Percentiles rank a stretch among this genome's conserved stretches.
These are phyloP conservation scores for Bettongia penicillata DNA, from an alignment of 2,113 vertebrate species.

Conservation along the genomic window DNA sequence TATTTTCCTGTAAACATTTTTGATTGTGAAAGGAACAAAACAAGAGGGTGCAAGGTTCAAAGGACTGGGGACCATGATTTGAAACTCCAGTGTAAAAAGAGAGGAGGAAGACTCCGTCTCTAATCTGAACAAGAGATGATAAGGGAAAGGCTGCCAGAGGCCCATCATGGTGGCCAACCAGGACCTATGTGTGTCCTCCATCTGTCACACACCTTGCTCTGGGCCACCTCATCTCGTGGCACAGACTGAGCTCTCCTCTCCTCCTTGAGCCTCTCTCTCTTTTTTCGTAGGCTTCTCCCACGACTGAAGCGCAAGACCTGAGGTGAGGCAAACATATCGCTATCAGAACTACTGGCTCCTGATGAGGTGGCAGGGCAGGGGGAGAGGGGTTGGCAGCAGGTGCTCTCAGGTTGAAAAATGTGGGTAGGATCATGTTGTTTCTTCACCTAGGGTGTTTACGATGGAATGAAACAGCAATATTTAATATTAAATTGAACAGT, in stretches of 20 bases:
- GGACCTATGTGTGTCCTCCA: neutral
- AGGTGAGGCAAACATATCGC: constrained; percentile 65
- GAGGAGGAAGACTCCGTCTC: neutral
- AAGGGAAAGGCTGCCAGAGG: neutral
- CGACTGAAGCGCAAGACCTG: constrained; percentile 94
- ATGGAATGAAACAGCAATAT: neutral
- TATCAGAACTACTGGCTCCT: neutral
- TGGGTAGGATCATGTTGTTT: neutral
- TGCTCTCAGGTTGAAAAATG: neutral
- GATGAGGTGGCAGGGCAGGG: neutral
- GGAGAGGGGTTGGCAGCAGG: neutral
- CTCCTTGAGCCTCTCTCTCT: constrained; percentile 94
- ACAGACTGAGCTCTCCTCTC: constrained; percentile 96
- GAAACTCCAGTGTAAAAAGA: neutral
- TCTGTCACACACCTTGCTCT: constrained; percentile 84
- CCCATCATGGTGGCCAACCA: neutral
- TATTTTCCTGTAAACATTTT: neutral
- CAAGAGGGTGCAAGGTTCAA: neutral
- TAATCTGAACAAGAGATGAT: neutral
- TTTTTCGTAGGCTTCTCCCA: constrained; percentile 94
- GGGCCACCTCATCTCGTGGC: constrained; percentile 93
- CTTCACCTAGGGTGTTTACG: neutral
- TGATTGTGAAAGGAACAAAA: neutral
- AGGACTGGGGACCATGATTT: neutral
- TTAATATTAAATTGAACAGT: neutral